Percentiles rank a stretch among this genome's conserved stretches.
These are phyloP conservation scores for Ptychoptera contaminata DNA, from an alignment of 2,888 invertebrate genomes.

Conservation along the genomic window DNA sequence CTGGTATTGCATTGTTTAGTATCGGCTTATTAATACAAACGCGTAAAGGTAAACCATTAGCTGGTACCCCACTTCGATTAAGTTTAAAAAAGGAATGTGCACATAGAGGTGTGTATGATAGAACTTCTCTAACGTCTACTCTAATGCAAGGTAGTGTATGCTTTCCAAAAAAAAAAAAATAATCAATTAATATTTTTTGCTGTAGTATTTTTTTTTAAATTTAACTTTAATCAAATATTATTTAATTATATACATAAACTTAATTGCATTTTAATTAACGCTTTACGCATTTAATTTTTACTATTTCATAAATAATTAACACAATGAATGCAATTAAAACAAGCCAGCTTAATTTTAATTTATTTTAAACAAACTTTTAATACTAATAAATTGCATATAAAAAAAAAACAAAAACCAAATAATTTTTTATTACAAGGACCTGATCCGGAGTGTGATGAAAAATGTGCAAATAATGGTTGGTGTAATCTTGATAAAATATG, in stretches of 20 bases:
- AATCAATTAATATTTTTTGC: not conserved
- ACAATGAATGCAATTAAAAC: no score
- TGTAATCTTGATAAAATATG: conserved; percentile 73
- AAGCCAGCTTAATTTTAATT: not conserved
- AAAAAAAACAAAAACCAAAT: not conserved
- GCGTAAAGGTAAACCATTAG: conserved; percentile 60
- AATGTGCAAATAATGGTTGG: conserved; percentile 72
- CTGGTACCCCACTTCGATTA: conserved; percentile 75
- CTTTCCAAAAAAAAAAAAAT: conserved; percentile 1
- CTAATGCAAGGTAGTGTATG: conserved; percentile 33
- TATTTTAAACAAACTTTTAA: not conserved
- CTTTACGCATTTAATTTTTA: not conserved
- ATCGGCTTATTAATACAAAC: conserved; percentile 74
- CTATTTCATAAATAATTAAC: not conserved
- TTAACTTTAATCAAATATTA: conserved; percentile 1
- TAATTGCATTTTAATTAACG: no score
- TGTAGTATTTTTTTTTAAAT: not conserved
- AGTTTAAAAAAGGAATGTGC: conserved; percentile 86
- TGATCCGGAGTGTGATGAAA: conserved; percentile 77
- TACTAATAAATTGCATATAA: not conserved
- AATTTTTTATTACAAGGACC: conserved; percentile 41
- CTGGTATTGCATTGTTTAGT: conserved; percentile 74
- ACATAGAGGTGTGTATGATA: conserved; percentile 71
- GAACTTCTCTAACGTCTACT: conserved; percentile 24
- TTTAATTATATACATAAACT: not conserved